Base-by-base conservation (phyloP, 2,113 vertebrate species). In the Prunella himalayana region DNA sequence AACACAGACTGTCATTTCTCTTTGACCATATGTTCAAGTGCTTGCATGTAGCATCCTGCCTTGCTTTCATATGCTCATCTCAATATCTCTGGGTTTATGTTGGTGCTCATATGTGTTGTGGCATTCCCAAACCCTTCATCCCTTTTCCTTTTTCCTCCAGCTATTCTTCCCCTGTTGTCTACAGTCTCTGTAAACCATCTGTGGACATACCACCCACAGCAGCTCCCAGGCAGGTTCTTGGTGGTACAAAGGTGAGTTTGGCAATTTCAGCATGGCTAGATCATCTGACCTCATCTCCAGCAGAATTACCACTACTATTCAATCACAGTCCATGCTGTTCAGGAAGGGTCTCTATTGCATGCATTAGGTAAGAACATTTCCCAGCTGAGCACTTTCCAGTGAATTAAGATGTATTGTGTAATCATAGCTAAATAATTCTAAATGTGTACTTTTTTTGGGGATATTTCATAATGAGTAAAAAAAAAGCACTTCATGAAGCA, bases 91-190 rank as follows among this genome's bases (percentile, higher is more conserved):
- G 7, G 11, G 6, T 53, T 61, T 86, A 11, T 71, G 13, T 14
- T 10, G 30, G 31, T 1, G 2, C 47, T 83, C 4, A 6, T 5
- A 17, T 9, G 3, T 61, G 15, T n/a, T 39, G 2, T 12, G 19
- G 10, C 35, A 53, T 63, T 71, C 31, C 56, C 31, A 83, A 44
- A 77, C 59, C 21, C 12, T 65, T 22, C 12, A 4, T 22, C 45
- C 6, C 20, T 59, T 71, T 82, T 60, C 23, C 18, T 11, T 19
- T n/a, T n/a, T n/a, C n/a, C 30, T 47, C 42, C 20, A 42, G 8
- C 18, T 75, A 11, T 51, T 75, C 25, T 84, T 56, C 8, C 13
- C 3, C 8, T 47, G 1, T 16, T 53, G 15, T 33, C 41, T 56
- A n/a, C 51, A 54, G 18, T 9, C 13, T 15, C 21, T 30, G 3